These are phyloP conservation scores for Scelioninae gen. 1 DNA, from an alignment of 2,888 invertebrate genomes.

Conservation along the genomic window DNA sequence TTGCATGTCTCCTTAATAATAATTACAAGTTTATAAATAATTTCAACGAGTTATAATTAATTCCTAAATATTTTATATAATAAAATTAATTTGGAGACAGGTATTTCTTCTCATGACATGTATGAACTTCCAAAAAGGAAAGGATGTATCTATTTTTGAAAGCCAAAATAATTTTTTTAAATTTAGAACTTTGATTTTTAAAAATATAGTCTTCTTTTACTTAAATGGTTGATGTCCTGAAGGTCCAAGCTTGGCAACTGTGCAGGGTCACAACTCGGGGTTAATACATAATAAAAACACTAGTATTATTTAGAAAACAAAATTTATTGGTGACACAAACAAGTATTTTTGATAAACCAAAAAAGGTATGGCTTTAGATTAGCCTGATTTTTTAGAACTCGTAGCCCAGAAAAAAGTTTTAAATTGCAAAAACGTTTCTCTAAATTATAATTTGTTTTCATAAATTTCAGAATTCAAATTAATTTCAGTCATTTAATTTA, in stretches of 20 bases:
- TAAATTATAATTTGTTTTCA: conserved; percentile 5
- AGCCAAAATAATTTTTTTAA: too few relatives aligned
- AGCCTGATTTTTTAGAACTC: conserved; percentile 17
- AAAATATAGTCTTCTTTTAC: neutral
- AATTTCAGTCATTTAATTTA: too few relatives aligned
- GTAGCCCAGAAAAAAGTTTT: neutral
- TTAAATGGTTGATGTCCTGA: conserved; percentile 19
- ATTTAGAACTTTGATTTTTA: too few relatives aligned
- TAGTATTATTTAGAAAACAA: conserved; percentile 44
- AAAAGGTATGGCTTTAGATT: conserved; percentile 45
- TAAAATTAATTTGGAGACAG: too few relatives aligned
- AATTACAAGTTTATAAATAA: too few relatives aligned
- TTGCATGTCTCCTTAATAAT: too few relatives aligned
- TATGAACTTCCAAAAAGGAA: too few relatives aligned
- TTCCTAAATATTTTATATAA: too few relatives aligned
- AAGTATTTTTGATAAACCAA: conserved; percentile 25
- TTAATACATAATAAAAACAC: conserved; percentile 35
- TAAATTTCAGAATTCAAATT: neutral
- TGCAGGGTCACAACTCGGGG: conserved; percentile 20
- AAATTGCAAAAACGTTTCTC: neutral
- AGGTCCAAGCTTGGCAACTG: conserved; percentile 27
- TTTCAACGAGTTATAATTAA: too few relatives aligned
- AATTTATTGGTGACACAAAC: conserved; percentile 38
- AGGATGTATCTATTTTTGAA: too few relatives aligned
- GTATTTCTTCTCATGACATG: too few relatives aligned